Evolutionary conservation across 2,888 invertebrate species (phyloP), one percentile per base, ranked within the genome.

Genomic region (Epistrophe grossulariae): DNA sequence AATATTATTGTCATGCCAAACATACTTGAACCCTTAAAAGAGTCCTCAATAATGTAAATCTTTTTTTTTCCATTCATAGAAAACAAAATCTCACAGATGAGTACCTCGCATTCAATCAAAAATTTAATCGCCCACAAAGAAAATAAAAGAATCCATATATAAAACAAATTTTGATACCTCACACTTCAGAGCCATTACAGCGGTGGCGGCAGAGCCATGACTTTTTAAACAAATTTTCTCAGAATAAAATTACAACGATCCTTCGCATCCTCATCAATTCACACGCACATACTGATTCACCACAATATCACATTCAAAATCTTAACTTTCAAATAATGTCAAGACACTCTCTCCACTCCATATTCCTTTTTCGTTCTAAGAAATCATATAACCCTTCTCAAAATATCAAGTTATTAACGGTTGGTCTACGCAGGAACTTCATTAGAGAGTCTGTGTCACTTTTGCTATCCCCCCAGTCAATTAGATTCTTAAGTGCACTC

Each of bases 391-490:
- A 66, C 28, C 64, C 64, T 66, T 66, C 8, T 28, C 40, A 55
- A 28, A 38, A 55, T n/a, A 70, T 70, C 52, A 55, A 70, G 40
- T 52, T 38, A 66, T 24, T 45, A 11, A 45, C 45, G 38, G 19
- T 55, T 2, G 19, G 11, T 19, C 13, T 24, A 9, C 55, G 52
- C 15, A 40, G 11, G 40, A 40, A 38, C 40, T 55, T 70, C 19
- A 70, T 70, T 35, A 70, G 3, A 17, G 10, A 19, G 13, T 62
- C 8, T 24, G 38, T 38, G 28, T 28, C 66, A 38, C 38, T 50
- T 73, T 40, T 43, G 62, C 17, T 73, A 50, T 66, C 52, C 17
- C 52, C 17, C 35, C 48, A 79, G 31, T 59, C 72, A 79, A 79
- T 73, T 73, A 57, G 24, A 38, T 73, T 45, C 48, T 66, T 50